These are phyloP conservation scores for Bothrops jararaca DNA, from an alignment of 2,113 vertebrate species.

Conservation along the genomic window DNA sequence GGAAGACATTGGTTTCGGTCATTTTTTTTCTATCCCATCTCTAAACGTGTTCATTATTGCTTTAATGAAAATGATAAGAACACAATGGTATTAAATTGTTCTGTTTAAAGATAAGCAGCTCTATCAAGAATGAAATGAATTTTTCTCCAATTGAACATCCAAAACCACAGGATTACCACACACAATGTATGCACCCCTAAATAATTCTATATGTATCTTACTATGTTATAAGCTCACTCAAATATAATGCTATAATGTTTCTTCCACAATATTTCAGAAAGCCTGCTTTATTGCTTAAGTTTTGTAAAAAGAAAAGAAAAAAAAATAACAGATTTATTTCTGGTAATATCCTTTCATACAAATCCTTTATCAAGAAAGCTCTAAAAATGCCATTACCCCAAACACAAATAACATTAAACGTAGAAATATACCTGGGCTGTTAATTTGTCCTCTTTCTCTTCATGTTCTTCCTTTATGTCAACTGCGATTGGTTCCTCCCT, in stretches of 20 bases:
- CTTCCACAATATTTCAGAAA: background rate
- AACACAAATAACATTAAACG: background rate
- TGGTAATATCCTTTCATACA: background rate
- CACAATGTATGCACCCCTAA: background rate
- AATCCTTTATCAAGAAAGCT: background rate
- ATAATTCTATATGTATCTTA: background rate
- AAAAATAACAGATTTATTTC: background rate
- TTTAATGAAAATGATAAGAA: background rate
- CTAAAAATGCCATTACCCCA: background rate
- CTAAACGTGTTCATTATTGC: background rate
- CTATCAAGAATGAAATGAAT: background rate
- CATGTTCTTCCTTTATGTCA: conserved; percentile 6
- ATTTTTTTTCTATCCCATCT: background rate
- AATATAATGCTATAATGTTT: background rate
- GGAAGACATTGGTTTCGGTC: background rate
- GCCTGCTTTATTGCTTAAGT: background rate
- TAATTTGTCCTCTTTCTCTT: conserved; percentile 38
- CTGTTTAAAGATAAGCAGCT: background rate
- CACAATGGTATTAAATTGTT: background rate
- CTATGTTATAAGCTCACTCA: background rate
- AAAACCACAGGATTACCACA: background rate
- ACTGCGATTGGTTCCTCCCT: conserved; percentile 69
- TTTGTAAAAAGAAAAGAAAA: background rate
- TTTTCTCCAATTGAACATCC: background rate
- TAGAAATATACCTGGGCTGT: conserved; percentile 66